A percentile compares a stretch with the other conserved stretches of the same genome.
Evolutionary conservation across 2,888 invertebrate species (phyloP).

Genomic region (Tachina grossa): DNA sequence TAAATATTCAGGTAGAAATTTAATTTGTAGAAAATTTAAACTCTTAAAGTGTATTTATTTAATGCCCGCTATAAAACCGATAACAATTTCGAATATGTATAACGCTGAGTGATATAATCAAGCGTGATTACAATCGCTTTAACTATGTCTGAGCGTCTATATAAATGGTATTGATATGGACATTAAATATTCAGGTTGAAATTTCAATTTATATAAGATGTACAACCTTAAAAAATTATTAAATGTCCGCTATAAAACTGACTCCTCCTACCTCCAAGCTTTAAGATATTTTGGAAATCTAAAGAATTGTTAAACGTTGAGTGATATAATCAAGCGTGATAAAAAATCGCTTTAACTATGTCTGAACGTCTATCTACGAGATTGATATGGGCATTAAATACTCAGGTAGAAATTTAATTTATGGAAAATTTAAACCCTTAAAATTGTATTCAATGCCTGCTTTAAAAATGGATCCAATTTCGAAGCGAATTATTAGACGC

Average conservation of each 20-base stretch:
- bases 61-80: constrained; percentile 9
- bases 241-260: constrained; percentile 4
- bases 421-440: constrained; percentile 28
- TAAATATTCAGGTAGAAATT: constrained; percentile 37
- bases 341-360: constrained; percentile 80
- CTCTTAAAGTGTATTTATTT: constrained; percentile 19
- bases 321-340: constrained; percentile 82
- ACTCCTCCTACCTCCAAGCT: neutral
- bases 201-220: constrained; percentile 36
- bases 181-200: constrained; percentile 29
- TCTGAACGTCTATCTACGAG: constrained; percentile 79
- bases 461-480: neutral
- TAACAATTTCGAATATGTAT: no score
- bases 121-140: constrained; percentile 76
- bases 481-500: constrained; percentile 76
- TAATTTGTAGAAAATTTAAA: constrained; percentile 33
- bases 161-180: constrained; percentile 7
- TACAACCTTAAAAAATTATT: constrained; percentile 31
- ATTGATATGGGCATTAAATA: constrained; percentile 39
- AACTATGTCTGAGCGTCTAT: constrained; percentile 82
- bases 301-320: constrained; percentile 62
- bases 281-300: no score
- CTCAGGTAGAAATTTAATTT: constrained; percentile 31
- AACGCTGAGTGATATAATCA: constrained; percentile 82
- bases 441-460: constrained; percentile 40